Evolutionary conservation across 2,888 invertebrate genomes (phyloP).

Genomic region (Drosophila nr. medialis): DNA sequence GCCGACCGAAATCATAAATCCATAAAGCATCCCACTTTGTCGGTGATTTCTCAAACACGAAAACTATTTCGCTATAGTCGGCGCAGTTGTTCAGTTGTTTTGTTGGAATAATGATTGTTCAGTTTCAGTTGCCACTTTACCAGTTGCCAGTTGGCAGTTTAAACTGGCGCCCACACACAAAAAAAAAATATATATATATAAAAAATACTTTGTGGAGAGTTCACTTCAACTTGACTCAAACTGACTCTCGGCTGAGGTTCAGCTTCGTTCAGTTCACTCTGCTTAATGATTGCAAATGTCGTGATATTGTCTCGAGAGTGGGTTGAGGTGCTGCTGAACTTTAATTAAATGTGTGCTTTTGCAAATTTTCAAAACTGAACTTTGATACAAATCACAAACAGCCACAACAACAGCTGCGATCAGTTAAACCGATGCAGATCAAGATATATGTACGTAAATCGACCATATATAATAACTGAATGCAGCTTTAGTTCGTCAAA

Average conservation of each 20-base stretch:
- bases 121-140: conserved; percentile 33
- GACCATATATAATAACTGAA: conserved; percentile 16
- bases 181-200: background rate
- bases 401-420: conserved; percentile 28
- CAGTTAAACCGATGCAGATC: conserved; percentile 26
- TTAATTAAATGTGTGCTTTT: conserved; percentile 65
- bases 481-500: background rate
- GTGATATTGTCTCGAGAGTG: conserved; percentile 70
- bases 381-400: conserved; percentile 31
- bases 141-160: conserved; percentile 22
- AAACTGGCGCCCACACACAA: conserved; percentile 48
- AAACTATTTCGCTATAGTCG: conserved; percentile 55
- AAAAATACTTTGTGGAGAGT: conserved; percentile 22
- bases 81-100: conserved; percentile 11
- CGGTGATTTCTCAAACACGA: conserved; percentile 68
- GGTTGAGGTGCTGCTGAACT: conserved; percentile 76
- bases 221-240: conserved; percentile 36
- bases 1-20: conserved; percentile 73
- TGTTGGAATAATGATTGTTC: conserved; percentile 39
- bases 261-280: conserved; percentile 24
- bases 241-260: conserved; percentile 25
- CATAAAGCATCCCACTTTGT: conserved; percentile 71
- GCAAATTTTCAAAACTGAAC: conserved; percentile 47
- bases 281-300: conserved; percentile 78
- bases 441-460: conserved; percentile 29